These are phyloP conservation scores for Synanthedon tipuliformis DNA, from an alignment of 2,888 invertebrate genomes.

Conservation along the genomic window DNA sequence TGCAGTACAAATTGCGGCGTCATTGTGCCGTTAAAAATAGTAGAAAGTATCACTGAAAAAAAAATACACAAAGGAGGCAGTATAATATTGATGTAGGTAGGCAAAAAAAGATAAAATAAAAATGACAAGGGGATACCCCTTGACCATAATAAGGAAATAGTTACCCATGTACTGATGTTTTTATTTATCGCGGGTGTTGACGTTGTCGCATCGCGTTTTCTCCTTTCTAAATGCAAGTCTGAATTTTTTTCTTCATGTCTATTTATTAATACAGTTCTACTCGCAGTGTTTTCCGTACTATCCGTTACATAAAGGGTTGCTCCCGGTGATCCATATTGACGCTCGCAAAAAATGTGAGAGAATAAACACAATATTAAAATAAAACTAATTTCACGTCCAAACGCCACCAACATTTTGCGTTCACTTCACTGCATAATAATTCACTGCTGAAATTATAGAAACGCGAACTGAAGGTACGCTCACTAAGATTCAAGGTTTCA, in stretches of 20 bases:
- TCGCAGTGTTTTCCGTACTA: constrained; percentile 14
- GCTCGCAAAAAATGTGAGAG: constrained; percentile 30
- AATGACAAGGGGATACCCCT: constrained; percentile 32
- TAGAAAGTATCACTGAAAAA: constrained; percentile 20
- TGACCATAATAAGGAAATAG: constrained; percentile 37
- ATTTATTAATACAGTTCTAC: constrained; percentile 40
- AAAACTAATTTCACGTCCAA: constrained; percentile 39
- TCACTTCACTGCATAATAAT: constrained; percentile 49
- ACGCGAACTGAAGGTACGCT: too few species aligned
- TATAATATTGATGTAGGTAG: constrained; percentile 12
- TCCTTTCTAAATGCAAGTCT: constrained; percentile 30
- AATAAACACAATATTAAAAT: constrained; percentile 36
- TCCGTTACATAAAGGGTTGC: constrained; percentile 48
- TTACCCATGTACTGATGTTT: constrained; percentile 64
- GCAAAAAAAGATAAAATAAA: constrained; percentile 14
- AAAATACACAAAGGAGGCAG: constrained; percentile 23
- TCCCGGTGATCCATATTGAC: constrained; percentile 34
- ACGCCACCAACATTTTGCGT: constrained; percentile 56
- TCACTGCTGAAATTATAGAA: background rate
- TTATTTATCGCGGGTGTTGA: constrained; percentile 33
- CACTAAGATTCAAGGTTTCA: too few species aligned
- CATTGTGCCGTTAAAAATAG: constrained; percentile 21
- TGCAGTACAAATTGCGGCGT: background rate
- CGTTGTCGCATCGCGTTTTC: constrained; percentile 47
- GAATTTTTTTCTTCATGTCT: constrained; percentile 22